phyloP scores from a whole-genome alignment of 1,140 invertebrate genomes.

The Drosophila gunungcola region DNA sequence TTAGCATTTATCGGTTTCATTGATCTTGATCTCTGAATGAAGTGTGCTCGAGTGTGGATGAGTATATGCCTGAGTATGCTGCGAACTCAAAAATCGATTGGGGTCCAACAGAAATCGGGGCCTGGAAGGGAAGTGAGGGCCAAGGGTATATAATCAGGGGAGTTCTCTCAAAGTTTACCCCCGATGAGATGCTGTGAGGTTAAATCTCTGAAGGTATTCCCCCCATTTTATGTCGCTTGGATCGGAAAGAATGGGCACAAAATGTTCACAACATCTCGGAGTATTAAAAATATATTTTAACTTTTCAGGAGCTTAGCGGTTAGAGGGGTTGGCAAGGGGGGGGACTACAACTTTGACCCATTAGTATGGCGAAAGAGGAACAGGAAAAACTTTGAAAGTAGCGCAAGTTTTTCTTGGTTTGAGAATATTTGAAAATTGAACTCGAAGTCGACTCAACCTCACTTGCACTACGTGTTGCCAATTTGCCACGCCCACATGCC shows the following conservation, averaged over 20 bases:
- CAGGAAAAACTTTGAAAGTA: conserved; percentile 62
- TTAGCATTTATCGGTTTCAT: conserved; percentile 49
- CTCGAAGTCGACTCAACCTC: conserved; percentile 50
- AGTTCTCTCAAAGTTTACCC: conserved; percentile 35
- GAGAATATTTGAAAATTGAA: conserved; percentile 75
- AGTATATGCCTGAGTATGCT: conserved; percentile 74
- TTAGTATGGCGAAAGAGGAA: conserved; percentile 33
- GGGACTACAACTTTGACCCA: conserved; percentile 75
- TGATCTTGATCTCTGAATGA: conserved; percentile 61
- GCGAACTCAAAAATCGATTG: conserved; percentile 51
- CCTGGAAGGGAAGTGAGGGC: conserved; percentile 13
- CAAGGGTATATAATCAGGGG: conserved; percentile 19
- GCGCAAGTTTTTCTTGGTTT: conserved; percentile 62
- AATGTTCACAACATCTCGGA: conserved; percentile 53
- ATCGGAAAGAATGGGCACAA: conserved; percentile 29
- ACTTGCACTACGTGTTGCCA: conserved; percentile 63
- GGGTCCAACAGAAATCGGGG: conserved; percentile 11
- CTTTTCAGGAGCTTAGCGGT: conserved; percentile 70
- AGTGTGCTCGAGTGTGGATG: conserved; percentile 65
- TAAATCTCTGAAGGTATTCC: conserved; percentile 27
- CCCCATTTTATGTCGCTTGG: conserved; percentile 13
- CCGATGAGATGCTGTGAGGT: conserved; percentile 13
- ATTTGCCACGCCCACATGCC: conserved; percentile 61
- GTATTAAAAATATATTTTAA: conserved; percentile 54
- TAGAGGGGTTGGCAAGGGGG: conserved; percentile 8